Evolutionary conservation across 92 coral and sea anemone genomes (phyloP), one percentile per base, ranked within the genome.

Genomic region (Diadumene lineata): DNA sequence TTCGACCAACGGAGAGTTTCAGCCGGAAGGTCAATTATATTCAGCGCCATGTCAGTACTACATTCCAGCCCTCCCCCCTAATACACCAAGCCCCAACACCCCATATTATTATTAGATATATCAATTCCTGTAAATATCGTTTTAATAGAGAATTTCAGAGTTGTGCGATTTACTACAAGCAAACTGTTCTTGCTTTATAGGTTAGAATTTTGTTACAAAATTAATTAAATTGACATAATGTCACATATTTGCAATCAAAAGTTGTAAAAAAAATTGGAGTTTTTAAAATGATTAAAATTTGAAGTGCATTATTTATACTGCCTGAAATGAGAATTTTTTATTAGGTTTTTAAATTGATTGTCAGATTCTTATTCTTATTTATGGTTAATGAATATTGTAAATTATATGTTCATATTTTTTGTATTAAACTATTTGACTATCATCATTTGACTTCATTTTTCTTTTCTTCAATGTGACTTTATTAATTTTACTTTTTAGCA

Each of bases 41-140:
- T 15, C 8, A 2, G 33, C 66, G 55, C 64, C 64, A 11, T 72
- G 77, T 28, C 77, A 46, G 7, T 72, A 72, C 29, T 72, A 56
- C 63, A 56, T 32, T 56, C 66, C 68, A 27, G n/a, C 38, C 34
- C 68, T 62, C 15, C 68, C 77, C 15, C 68, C 77, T n/a, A 43
- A 62, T 53, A 72, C 77, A 56, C 77, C 77, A 51, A 72, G 24
- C 57, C 57, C n/a, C 18, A 32, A 72, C 43, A 10, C 66, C 23
- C 51, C 62, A 61, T 56, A 31, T 56, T 55, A 72, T 57, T 66
- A 72, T 28, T 56, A 72, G 62, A 28, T 60, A 23, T 1, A 16
- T 27, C 26, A 33, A 51, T 8, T n/a, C 58, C 19, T 21, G 58
- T 13, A 21, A 4, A 53, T 4, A 38, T 38, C 13, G 13, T 38